Evolutionary conservation across 2,888 invertebrate species (phyloP).

Genomic region (Deladenus siricidicola): DNA sequence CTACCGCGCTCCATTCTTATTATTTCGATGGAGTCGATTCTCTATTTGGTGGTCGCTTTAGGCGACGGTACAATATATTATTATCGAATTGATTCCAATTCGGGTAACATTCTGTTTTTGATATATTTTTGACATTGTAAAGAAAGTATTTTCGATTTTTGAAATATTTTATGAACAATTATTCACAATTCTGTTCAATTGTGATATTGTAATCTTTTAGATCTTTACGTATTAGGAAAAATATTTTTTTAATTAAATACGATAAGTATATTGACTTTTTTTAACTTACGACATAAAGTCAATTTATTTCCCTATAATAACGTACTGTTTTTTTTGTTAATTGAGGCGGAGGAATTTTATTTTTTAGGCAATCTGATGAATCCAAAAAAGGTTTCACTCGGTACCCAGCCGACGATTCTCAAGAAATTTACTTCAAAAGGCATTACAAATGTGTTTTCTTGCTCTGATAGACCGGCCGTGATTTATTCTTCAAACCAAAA

Average conservation of each 20-base stretch:
- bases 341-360: too few species aligned
- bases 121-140: not conserved
- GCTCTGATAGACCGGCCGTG: slow-evolving; percentile 94
- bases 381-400: slow-evolving; percentile 83
- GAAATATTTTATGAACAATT: not conserved
- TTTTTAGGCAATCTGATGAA: slow-evolving; percentile 63
- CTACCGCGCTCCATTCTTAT: slow-evolving; percentile 90
- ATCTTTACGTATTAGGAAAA: too few species aligned
- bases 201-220: too few species aligned
- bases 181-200: too few species aligned
- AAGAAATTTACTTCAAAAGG: slow-evolving; percentile 65
- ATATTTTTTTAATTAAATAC: too few species aligned
- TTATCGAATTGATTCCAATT: slow-evolving; percentile 68
- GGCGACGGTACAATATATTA: slow-evolving; percentile 98
- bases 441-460: slow-evolving; percentile 93
- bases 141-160: too few species aligned
- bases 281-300: too few species aligned
- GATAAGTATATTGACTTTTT: too few species aligned
- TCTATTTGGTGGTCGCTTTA: slow-evolving; percentile 64
- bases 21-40: slow-evolving; percentile 83
- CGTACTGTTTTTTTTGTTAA: too few species aligned
- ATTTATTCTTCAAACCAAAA: slow-evolving; percentile 82
- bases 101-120: slow-evolving; percentile 52
- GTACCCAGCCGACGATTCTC: slow-evolving; percentile 85
- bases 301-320: too few species aligned